phyloP scores from a whole-genome alignment of 2,113 vertebrate species.

The Rhizomys pruinosus region DNA sequence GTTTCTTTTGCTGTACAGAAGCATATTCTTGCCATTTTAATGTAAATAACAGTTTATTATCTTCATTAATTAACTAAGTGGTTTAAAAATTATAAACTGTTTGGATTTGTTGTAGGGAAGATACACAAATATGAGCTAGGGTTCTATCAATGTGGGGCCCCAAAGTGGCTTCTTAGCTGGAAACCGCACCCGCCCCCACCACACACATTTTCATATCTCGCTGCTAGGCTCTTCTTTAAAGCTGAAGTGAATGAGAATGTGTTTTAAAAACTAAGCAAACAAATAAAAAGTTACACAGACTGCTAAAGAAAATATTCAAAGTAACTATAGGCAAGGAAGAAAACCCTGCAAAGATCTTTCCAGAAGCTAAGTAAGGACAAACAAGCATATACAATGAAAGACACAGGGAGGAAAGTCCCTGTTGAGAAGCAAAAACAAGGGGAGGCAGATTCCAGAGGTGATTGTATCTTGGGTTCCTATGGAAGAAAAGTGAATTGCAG shows the following conservation, averaged over 20 bases:
- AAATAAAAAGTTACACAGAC: not conserved
- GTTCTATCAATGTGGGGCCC: not conserved
- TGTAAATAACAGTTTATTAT: conserved; percentile 13
- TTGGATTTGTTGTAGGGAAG: not conserved
- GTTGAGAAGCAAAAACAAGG: not conserved
- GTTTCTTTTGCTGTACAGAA: too few species aligned
- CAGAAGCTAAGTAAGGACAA: not conserved
- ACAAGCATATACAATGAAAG: not conserved
- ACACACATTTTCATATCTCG: not conserved
- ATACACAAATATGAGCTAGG: not conserved
- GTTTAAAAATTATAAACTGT: not conserved
- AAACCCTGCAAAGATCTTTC: not conserved
- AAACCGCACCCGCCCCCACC: not conserved
- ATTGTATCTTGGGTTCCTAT: not conserved
- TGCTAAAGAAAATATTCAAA: not conserved
- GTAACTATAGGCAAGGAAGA: not conserved
- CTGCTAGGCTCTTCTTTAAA: not conserved
- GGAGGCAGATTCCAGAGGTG: not conserved
- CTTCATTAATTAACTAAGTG: conserved; percentile 11
- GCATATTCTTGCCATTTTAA: not conserved
- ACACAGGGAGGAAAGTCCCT: not conserved
- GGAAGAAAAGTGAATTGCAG: not conserved
- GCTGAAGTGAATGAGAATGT: not conserved
- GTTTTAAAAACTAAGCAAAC: not conserved
- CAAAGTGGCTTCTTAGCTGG: not conserved